phyloP scores from a whole-genome alignment of 35 echinoderm and acorn worm genomes.

The Apostichopus parvimensis region DNA sequence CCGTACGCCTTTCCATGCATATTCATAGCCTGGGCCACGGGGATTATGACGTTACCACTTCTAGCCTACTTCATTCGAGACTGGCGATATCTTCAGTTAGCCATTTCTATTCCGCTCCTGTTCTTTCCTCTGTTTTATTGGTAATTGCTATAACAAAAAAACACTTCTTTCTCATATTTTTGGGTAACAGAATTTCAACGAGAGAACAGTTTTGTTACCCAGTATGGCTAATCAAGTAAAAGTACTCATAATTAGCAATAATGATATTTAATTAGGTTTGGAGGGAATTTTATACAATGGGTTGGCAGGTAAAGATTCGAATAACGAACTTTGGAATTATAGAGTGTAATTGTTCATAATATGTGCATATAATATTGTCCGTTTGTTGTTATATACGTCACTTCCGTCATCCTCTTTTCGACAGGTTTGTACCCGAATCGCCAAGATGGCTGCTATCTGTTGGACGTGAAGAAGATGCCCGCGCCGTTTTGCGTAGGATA shows the following conservation, averaged over 20 bases:
- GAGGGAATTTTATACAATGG: too few species aligned
- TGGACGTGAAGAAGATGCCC: neutral
- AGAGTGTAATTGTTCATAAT: too few species aligned
- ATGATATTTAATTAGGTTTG: too few species aligned
- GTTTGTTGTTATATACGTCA: too few species aligned
- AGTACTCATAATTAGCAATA: too few species aligned
- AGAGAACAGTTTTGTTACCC: too few species aligned
- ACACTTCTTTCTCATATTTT: too few species aligned
- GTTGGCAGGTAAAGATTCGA: too few species aligned
- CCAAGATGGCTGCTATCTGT: constrained; percentile 43
- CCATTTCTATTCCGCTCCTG: constrained; percentile 48
- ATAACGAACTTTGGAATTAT: too few species aligned
- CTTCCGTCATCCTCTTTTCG: too few species aligned
- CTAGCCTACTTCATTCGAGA: constrained; percentile 45
- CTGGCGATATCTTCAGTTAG: constrained; percentile 57
- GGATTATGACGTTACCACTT: constrained; percentile 47
- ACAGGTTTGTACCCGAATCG: constrained; percentile 13
- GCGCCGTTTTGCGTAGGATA: neutral
- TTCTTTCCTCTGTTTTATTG: constrained; percentile 39
- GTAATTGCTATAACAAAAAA: neutral
- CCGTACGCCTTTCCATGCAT: constrained; percentile 25
- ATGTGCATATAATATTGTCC: too few species aligned
- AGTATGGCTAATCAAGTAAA: too few species aligned
- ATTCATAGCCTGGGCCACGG: constrained; percentile 49
- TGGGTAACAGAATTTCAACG: neutral